phyloP scores from a whole-genome alignment of 2,113 vertebrate species.

The Syrmaticus mikado region DNA sequence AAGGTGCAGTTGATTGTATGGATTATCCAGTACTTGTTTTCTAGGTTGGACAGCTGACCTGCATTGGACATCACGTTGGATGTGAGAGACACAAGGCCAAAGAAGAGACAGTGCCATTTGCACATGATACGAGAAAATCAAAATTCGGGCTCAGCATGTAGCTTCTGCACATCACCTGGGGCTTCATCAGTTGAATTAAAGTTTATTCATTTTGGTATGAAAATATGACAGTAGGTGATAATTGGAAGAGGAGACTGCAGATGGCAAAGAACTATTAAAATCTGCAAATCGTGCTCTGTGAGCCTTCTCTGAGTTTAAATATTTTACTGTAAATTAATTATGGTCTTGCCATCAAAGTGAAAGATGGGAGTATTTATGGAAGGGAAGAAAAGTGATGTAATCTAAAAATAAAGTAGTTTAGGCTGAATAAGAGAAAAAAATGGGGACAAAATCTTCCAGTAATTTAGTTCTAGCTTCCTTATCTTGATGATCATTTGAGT shows the following conservation, averaged over 20 bases:
- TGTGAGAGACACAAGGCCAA: background rate
- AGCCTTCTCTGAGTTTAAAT: slow-evolving; percentile 26
- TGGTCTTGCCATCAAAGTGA: slow-evolving; percentile 27
- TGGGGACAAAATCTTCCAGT: slow-evolving; percentile 7
- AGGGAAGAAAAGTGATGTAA: background rate
- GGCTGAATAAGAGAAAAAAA: slow-evolving; percentile 28
- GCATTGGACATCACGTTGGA: background rate
- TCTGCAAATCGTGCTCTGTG: background rate
- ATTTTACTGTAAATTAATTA: slow-evolving; percentile 61
- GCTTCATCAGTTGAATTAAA: background rate
- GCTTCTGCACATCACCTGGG: background rate
- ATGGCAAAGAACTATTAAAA: background rate
- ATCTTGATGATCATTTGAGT: slow-evolving; percentile 10
- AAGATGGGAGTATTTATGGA: slow-evolving; percentile 33
- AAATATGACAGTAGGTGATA: background rate
- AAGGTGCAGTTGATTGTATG: background rate
- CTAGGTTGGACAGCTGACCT: background rate
- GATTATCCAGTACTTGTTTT: background rate
- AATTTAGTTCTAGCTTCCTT: slow-evolving; percentile 19
- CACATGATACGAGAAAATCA: background rate
- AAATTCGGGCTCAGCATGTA: background rate
- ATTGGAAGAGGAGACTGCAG: background rate
- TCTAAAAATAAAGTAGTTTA: slow-evolving; percentile 47
- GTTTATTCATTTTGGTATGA: background rate
- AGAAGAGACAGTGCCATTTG: background rate